These are phyloP conservation scores for Gorsachius magnificus DNA, from an alignment of 2,797 vertebrate species.

Conservation along the genomic window DNA sequence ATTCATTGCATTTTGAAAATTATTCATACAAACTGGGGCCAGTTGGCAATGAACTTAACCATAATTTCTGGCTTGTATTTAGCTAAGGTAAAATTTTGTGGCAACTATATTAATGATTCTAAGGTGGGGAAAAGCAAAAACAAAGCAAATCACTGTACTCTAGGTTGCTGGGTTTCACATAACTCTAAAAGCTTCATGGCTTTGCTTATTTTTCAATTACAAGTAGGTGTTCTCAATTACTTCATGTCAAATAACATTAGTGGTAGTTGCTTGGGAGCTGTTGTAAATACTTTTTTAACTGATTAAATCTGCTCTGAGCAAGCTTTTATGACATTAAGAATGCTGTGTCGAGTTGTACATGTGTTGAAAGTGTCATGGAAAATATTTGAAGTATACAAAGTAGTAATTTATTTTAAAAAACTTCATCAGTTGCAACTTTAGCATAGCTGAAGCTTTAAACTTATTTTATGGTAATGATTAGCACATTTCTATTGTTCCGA, in stretches of 20 bases:
- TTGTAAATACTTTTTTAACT: background rate
- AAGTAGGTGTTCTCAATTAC: background rate
- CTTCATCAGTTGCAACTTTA: background rate
- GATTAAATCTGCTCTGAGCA: background rate
- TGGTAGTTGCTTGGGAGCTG: background rate
- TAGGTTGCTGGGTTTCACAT: background rate
- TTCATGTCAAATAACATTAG: background rate
- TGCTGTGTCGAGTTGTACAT: background rate
- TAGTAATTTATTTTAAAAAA: background rate
- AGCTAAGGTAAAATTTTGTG: slow-evolving; percentile 16
- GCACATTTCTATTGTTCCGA: background rate
- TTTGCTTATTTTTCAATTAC: background rate
- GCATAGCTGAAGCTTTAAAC: background rate
- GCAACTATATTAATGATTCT: background rate
- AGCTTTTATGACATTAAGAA: background rate
- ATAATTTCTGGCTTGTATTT: background rate
- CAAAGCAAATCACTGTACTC: background rate
- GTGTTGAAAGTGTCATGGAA: background rate
- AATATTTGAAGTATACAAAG: background rate
- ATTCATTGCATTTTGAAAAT: slow-evolving; percentile 10
- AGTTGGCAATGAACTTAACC: background rate
- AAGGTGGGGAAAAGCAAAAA: background rate
- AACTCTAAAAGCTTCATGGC: background rate
- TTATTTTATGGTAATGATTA: background rate
- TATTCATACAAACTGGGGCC: background rate